Evolutionary conservation across 2,797 vertebrate species (phyloP).

Genomic region (Sebastolobus alascanus): DNA sequence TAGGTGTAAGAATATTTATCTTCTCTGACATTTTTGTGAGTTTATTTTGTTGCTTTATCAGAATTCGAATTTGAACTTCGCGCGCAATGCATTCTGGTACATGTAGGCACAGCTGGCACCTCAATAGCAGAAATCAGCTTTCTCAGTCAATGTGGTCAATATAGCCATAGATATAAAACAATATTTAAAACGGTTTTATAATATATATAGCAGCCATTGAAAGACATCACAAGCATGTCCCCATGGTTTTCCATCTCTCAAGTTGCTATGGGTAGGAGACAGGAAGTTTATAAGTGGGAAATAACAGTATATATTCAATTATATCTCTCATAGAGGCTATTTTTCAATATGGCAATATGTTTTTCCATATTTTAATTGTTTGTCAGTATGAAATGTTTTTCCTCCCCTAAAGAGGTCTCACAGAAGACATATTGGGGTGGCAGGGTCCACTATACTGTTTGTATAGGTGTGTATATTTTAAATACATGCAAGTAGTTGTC

Average conservation of each 20-base stretch:
- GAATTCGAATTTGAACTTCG: too few species aligned
- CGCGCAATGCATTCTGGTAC: too few species aligned
- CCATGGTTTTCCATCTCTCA: background rate
- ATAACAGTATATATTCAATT: too few species aligned
- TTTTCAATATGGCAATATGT: too few species aligned
- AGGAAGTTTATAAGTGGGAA: background rate
- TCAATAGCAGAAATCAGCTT: too few species aligned
- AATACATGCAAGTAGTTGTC: background rate
- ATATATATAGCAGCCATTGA: background rate
- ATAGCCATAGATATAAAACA: too few species aligned
- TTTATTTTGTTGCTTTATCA: too few species aligned
- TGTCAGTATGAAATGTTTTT: background rate
- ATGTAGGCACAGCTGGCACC: too few species aligned
- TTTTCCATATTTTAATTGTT: background rate
- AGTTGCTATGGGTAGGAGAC: background rate
- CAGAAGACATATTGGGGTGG: background rate
- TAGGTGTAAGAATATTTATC: background rate
- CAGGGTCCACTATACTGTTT: background rate
- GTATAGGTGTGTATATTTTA: background rate
- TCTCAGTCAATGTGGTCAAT: too few species aligned
- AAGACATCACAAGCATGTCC: background rate
- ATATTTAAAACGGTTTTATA: too few species aligned
- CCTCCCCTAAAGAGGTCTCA: background rate
- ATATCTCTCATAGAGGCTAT: too few species aligned
- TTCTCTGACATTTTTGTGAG: too few species aligned